Evolutionary conservation across 53 echinoderm and acorn worm genomes (phyloP), one percentile per base, ranked within the genome.

Genomic region (Crossaster papposus): DNA sequence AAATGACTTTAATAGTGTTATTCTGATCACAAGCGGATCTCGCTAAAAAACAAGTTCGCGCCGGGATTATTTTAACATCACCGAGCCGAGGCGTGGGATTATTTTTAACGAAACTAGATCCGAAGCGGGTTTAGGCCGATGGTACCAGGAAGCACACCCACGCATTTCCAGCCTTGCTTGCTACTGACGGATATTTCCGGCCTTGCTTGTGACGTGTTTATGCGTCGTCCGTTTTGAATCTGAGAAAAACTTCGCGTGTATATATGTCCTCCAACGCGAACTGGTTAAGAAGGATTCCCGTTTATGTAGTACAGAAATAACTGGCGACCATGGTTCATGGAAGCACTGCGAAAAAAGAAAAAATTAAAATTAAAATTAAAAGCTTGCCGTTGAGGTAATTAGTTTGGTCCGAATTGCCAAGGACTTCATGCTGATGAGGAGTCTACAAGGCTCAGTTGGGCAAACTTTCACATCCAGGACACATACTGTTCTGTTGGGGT

Each of bases 361-460:
- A 58, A 18, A 17, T 0, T 2, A 17, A 1, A 58, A 58, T 8
- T 3, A 20, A 58, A 73, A 64, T 13, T 3, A 20, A 58, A 73
- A 64, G 3, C n/a, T 51, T 54, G 30, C 50, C 51, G 50, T 54
- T 72, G 73, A 53, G 70, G n/a, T 85, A 85, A 85, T 85, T 72
- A 73, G 73, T 72, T 32, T n/a, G 32, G 33, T 22, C 72, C 85
- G 8, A n/a, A n/a, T n/a, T 9, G 70, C 26, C 15, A n/a, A 44
- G 20, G 68, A 51, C 70, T 50, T 28, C 85, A 71, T 72, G 85
- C 53, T 35, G 85, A 31, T 85, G 14, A 2, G 71, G 73, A 72
- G 85, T 73, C 85, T 6, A 3, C 36, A 2, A 14, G 75, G 75
- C 75, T 34, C 36, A 35, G 29, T 23, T 23, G 11, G 54, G n/a